phyloP scores from a whole-genome alignment of 2,113 vertebrate genomes.

The Caranx ignobilis region DNA sequence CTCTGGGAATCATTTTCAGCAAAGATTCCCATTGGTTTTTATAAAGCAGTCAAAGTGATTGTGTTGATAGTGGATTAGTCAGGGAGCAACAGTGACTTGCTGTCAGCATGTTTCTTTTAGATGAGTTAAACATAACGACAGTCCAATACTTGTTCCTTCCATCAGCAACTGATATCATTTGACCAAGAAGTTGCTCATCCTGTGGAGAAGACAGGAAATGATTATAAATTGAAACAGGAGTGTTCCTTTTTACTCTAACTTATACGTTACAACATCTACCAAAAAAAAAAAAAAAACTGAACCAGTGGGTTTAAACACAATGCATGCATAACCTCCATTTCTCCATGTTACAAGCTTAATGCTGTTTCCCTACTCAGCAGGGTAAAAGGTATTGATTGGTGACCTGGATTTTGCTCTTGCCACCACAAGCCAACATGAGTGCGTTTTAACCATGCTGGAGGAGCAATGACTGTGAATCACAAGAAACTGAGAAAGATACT shows the following conservation, averaged over 20 bases:
- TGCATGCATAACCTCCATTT: constrained; percentile 31
- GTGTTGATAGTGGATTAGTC: constrained; percentile 5
- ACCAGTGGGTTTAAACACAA: not conserved
- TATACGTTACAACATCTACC: not conserved
- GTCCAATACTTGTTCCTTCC: not conserved
- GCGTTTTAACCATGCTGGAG: constrained; percentile 19
- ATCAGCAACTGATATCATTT: constrained; percentile 15
- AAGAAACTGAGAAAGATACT: constrained; percentile 22
- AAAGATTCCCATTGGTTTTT: constrained; percentile 52
- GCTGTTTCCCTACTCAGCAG: constrained; percentile 44
- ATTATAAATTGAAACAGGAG: not conserved
- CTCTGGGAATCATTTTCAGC: constrained; percentile 63
- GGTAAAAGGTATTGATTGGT: constrained; percentile 76
- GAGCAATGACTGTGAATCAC: constrained; percentile 25
- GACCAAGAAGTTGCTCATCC: not conserved
- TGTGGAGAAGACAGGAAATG: not conserved
- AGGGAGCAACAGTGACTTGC: constrained; percentile 15
- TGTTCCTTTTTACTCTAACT: not conserved
- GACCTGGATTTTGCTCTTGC: constrained; percentile 63
- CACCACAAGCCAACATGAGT: constrained; percentile 44
- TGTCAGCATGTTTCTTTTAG: constrained; percentile 19
- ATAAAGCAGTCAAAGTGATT: constrained; percentile 37
- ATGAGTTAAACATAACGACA: constrained; percentile 19
- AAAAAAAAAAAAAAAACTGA: not conserved
- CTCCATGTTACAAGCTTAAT: constrained; percentile 31